Conservation (phyloP, 2,888 invertebrate genomes). For the Apodemia mormo region DNA sequence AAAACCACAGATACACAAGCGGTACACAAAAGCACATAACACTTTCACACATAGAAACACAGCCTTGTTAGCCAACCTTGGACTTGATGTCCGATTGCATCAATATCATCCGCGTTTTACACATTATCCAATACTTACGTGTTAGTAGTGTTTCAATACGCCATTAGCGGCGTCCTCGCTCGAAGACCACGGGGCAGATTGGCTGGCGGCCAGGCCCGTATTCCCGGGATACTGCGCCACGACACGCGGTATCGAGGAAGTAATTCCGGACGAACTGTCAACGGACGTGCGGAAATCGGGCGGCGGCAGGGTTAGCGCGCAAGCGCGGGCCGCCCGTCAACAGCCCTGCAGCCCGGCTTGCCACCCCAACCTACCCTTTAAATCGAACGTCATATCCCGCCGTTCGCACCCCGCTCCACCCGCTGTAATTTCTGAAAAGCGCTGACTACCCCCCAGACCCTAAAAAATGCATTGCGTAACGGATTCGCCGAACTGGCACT, state of each 20-base stretch:
- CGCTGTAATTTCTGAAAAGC: slow-evolving; percentile 77
- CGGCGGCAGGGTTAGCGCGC: slow-evolving; percentile 71
- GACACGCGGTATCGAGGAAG: slow-evolving; percentile 79
- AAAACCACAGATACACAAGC: slow-evolving; percentile 3
- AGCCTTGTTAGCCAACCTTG: slow-evolving; percentile 21
- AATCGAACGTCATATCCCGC: slow-evolving; percentile 81
- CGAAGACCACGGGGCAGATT: slow-evolving; percentile 41
- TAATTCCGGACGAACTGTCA: slow-evolving; percentile 83
- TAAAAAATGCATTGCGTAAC: slow-evolving; percentile 82
- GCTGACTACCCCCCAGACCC: slow-evolving; percentile 76
- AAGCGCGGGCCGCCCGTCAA: slow-evolving; percentile 81
- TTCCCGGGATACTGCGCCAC: slow-evolving; percentile 57
- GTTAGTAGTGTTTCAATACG: slow-evolving; percentile 55
- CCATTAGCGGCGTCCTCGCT: slow-evolving; percentile 58
- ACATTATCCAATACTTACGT: slow-evolving; percentile 55
- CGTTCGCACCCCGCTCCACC: slow-evolving; percentile 59
- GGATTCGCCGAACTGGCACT: slow-evolving; percentile 69
- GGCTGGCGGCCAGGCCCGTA: slow-evolving; percentile 45
- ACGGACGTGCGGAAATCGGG: slow-evolving; percentile 83
- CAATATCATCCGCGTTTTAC: neutral
- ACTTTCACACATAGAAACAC: slow-evolving; percentile 15
- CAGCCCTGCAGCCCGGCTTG: slow-evolving; percentile 71
- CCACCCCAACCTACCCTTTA: slow-evolving; percentile 69
- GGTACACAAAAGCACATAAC: slow-evolving; percentile 13
- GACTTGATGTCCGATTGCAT: neutral